Percentiles rank a stretch among this genome's conserved stretches.
These are phyloP conservation scores for Epirrita christyi DNA, from an alignment of 2,888 invertebrate species.

Conservation along the genomic window DNA sequence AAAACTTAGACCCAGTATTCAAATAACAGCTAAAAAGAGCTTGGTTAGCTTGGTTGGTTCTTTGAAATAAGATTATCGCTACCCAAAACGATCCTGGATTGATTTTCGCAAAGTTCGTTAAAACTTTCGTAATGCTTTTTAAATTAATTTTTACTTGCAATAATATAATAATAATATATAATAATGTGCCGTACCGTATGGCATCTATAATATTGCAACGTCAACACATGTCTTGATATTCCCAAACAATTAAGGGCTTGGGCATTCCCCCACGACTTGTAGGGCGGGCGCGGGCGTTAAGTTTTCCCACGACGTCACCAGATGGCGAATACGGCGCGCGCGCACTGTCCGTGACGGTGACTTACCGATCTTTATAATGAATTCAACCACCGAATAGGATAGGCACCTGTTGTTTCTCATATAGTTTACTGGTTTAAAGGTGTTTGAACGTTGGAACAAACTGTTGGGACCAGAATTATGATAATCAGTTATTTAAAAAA, in stretches of 20 bases:
- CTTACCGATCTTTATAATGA: constrained; percentile 78
- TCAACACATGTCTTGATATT: constrained; percentile 37
- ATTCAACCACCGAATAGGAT: constrained; percentile 52
- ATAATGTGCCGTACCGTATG: neutral
- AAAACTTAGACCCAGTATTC: no score
- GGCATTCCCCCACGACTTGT: constrained; percentile 16
- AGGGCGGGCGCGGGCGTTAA: constrained; percentile 65
- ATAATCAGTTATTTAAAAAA: neutral
- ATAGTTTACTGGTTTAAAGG: constrained; percentile 33
- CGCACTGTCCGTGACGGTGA: constrained; percentile 80
- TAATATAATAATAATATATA: no score
- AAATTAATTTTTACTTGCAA: no score
- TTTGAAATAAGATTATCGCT: no score
- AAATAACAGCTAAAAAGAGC: no score
- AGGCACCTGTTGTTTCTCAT: constrained; percentile 73
- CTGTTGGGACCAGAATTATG: neutral
- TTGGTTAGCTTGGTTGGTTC: no score
- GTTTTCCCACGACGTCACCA: constrained; percentile 81
- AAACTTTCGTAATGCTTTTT: no score
- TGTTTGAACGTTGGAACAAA: neutral
- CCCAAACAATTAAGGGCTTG: constrained; percentile 30
- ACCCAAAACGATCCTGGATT: no score
- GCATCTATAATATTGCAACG: neutral
- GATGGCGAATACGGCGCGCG: constrained; percentile 67
- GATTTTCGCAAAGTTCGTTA: no score